Conservation (phyloP, 2,888 invertebrate genomes). For the Troides aeacus region DNA sequence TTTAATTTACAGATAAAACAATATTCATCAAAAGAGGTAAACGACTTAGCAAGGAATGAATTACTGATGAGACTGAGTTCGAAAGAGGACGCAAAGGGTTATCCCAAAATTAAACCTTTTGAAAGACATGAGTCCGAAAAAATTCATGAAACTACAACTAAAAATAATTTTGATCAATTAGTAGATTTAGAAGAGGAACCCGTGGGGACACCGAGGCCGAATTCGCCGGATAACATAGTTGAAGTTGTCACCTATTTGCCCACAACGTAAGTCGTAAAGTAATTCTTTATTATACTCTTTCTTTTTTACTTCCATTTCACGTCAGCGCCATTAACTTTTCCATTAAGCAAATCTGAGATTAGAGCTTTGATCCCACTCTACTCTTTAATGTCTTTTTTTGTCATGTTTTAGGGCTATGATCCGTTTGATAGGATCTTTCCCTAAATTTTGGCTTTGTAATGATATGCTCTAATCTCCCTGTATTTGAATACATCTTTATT, state of each 20-base stretch:
- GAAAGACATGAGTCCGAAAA: slow-evolving; percentile 30
- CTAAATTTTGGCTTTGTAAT: no score
- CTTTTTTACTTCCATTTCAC: no score
- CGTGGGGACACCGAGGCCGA: slow-evolving; percentile 57
- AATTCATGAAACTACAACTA: slow-evolving; percentile 44
- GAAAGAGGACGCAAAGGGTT: slow-evolving; percentile 45
- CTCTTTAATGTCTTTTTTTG: no score
- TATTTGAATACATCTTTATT: no score
- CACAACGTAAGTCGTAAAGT: slow-evolving; percentile 44
- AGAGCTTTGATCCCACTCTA: no score
- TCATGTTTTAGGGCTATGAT: no score
- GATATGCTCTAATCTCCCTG: no score
- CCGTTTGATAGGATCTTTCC: no score
- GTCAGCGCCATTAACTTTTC: no score
- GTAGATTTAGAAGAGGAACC: slow-evolving; percentile 69
- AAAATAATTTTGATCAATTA: slow-evolving; percentile 50
- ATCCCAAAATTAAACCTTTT: slow-evolving; percentile 39
- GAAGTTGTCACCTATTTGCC: slow-evolving; percentile 56
- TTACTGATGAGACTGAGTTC: slow-evolving; percentile 46
- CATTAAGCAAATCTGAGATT: background rate
- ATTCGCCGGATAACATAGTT: slow-evolving; percentile 59
- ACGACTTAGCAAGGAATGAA: slow-evolving; percentile 62
- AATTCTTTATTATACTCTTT: background rate
- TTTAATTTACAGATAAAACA: slow-evolving; percentile 58
- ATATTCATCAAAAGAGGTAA: slow-evolving; percentile 67